phyloP scores from a whole-genome alignment of 2,888 invertebrate genomes.

The Ornithoptera alexandrae region DNA sequence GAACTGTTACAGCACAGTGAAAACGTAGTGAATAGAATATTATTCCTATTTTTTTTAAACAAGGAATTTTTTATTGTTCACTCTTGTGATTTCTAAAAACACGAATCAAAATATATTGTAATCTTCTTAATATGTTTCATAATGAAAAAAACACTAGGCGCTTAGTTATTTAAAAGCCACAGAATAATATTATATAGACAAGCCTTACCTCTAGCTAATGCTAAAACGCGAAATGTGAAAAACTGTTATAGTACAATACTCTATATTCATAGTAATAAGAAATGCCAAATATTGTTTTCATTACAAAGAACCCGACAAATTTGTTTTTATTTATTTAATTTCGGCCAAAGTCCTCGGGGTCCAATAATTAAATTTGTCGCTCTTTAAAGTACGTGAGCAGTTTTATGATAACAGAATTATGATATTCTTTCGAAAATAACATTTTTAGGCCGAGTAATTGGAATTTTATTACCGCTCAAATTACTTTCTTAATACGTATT shows the following conservation, averaged over 20 bases:
- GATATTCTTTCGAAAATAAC: background rate
- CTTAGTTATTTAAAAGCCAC: too few relatives aligned
- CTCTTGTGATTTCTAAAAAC: background rate
- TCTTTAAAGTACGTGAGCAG: constrained; percentile 4
- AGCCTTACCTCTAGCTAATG: too few relatives aligned
- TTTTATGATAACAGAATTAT: background rate
- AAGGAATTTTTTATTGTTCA: background rate
- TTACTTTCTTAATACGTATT: background rate
- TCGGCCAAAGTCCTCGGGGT: background rate
- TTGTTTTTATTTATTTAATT: background rate
- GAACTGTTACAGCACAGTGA: constrained; percentile 1
- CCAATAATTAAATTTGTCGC: background rate
- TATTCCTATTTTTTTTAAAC: background rate
- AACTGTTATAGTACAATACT: background rate
- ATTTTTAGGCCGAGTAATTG: background rate
- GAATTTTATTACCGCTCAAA: background rate
- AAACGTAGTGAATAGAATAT: background rate
- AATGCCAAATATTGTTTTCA: background rate
- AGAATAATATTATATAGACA: too few relatives aligned
- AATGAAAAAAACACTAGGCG: too few relatives aligned
- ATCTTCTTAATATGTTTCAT: too few relatives aligned
- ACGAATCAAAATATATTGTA: too few relatives aligned
- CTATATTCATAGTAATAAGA: background rate
- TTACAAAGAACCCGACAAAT: background rate
- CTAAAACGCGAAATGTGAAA: background rate